phyloP scores from a whole-genome alignment of 92 coral and sea anemone species.

The Heliopora coerulea region DNA sequence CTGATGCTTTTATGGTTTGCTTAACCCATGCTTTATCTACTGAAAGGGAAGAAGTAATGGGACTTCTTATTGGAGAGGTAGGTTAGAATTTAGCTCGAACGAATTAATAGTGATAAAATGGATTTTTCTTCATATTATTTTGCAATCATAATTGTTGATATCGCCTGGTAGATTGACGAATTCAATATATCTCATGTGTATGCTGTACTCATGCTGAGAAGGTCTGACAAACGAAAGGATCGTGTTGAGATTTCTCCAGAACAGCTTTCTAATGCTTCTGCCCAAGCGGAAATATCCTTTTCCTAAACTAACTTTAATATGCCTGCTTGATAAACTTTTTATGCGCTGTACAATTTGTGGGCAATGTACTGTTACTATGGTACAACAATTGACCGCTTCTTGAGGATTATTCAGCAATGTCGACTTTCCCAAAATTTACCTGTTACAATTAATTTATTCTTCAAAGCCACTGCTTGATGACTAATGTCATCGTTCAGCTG shows the following conservation, averaged over 20 bases:
- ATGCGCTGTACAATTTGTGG: no score
- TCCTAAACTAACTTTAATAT: neutral
- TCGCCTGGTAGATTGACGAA: constrained; percentile 67
- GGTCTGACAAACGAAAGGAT: constrained; percentile 95
- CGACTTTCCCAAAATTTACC: no score
- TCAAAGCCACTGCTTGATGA: no score
- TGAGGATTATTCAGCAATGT: no score
- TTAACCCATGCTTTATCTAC: constrained; percentile 93
- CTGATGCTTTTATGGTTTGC: constrained; percentile 97
- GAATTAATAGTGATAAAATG: neutral
- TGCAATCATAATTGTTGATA: neutral
- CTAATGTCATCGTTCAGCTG: no score
- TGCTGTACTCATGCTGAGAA: constrained; percentile 92
- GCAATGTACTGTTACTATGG: no score
- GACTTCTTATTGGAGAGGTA: constrained; percentile 98
- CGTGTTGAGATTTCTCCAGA: constrained; percentile 98
- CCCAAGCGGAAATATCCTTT: constrained; percentile 90
- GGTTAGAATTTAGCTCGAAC: neutral
- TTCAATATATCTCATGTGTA: constrained; percentile 77
- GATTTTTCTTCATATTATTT: no score
- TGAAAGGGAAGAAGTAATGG: constrained; percentile 99
- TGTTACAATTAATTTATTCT: no score
- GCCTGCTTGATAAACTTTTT: no score
- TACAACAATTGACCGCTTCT: no score
- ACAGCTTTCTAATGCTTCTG: constrained; percentile 93